Evolutionary conservation across 1,140 invertebrate species (phyloP), one percentile per base, ranked within the genome.

Genomic region (Probaryconus sp.): DNA sequence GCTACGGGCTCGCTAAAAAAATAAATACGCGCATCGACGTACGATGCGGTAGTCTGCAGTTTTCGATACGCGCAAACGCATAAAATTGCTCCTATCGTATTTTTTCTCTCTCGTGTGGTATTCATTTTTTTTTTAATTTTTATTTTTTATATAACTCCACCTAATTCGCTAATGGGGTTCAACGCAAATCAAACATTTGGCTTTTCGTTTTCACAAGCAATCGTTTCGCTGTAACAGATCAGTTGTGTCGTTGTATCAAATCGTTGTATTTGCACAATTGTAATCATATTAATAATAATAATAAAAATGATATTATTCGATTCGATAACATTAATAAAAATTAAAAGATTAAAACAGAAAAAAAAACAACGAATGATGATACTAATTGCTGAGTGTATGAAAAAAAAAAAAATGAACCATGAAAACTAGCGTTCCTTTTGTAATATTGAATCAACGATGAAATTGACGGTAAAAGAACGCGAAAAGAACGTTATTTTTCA

Each of bases 261-360:
- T 86, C 81, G 81, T 86, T 83, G 81, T 82, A 81, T 77, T 64
- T 71, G 69, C 68, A 67, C 50, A 82, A 78, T 79, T 47, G 77
- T 74, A 76, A 73, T 65, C 10, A 48, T 63, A 5, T 63, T 24
- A 13, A 50, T 50, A 51, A 53, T 51, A 65, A 42, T 42, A 61
- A 60, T 56, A 33, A 70, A 53, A 31, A 58, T n/a, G n/a, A n/a
- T n/a, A n/a, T n/a, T n/a, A n/a, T n/a, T n/a, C n/a, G n/a, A n/a
- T n/a, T n/a, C n/a, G n/a, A n/a, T n/a, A n/a, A n/a, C n/a, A n/a
- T n/a, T n/a, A n/a, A n/a, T n/a, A n/a, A n/a, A n/a, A n/a, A n/a
- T n/a, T n/a, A n/a, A n/a, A n/a, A n/a, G n/a, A n/a, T n/a, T 13
- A 40, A 28, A 50, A 20, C 7, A 37, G 38, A n/a, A n/a, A n/a